phyloP scores from a whole-genome alignment of 2,888 invertebrate species.

The Penaeus monodon region DNA sequence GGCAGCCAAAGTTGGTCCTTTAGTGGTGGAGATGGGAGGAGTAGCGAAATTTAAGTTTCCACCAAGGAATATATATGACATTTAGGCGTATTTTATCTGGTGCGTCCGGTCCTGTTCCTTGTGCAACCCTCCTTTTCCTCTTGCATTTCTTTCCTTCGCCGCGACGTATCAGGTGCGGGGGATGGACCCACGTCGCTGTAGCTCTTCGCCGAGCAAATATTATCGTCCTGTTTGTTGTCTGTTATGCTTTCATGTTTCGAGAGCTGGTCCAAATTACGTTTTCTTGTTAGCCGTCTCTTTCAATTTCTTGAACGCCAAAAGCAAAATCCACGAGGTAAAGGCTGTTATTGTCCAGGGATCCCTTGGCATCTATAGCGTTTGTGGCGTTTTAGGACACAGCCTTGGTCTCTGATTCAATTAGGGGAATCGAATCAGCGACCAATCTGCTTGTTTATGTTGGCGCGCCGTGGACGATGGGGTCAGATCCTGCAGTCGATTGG shows the following conservation, averaged over 20 bases:
- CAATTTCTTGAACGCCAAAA: too few species aligned
- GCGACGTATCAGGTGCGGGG: not conserved
- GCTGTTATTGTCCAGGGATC: conserved; percentile 12
- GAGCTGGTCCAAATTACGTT: too few species aligned
- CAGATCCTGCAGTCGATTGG: conserved; percentile 43
- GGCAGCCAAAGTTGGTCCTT: not conserved
- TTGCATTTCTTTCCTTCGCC: too few species aligned
- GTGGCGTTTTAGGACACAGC: conserved; percentile 34
- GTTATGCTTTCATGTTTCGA: too few species aligned
- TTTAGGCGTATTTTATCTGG: too few species aligned
- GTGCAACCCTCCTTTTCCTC: not conserved
- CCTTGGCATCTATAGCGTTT: conserved; percentile 10
- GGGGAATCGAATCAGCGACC: conserved; percentile 52
- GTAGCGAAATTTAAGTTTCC: too few species aligned
- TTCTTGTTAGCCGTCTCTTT: too few species aligned
- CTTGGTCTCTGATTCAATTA: conserved; percentile 55
- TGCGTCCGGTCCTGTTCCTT: not conserved
- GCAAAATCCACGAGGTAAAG: not conserved
- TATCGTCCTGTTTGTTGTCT: too few species aligned
- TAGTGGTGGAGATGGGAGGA: too few species aligned
- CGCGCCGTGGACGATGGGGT: conserved; percentile 47
- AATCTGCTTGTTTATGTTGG: conserved; percentile 45
- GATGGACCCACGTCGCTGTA: not conserved
- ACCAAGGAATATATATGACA: too few species aligned
- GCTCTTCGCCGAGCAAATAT: too few species aligned